A percentile compares a stretch with the other conserved stretches of the same genome.
Conservation (phyloP, 2,113 vertebrate genomes). For the Prionailurus viverrinus region DNA sequence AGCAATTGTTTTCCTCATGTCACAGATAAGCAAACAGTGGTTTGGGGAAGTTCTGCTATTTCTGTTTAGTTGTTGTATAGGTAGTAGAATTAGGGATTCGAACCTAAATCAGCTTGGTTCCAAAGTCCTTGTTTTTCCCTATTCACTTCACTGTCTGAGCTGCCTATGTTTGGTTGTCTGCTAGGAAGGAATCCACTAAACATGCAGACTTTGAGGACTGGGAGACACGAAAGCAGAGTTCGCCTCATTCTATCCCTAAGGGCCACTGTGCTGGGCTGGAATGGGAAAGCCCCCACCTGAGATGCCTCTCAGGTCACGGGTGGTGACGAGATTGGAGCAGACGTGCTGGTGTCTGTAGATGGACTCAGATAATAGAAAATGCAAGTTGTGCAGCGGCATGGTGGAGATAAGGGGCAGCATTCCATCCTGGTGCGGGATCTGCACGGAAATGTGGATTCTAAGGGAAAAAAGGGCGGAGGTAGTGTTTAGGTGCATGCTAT, state of each 20-base stretch:
- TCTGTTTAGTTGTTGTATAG: background rate
- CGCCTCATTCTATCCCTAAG: too few relatives aligned
- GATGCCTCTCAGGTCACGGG: constrained; percentile 92
- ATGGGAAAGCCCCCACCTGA: constrained; percentile 88
- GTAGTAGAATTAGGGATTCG: background rate
- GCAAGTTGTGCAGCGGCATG: constrained; percentile 97
- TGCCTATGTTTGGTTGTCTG: background rate
- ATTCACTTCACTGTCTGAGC: background rate
- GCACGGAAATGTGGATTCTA: constrained; percentile 98
- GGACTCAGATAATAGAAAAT: constrained; percentile 97
- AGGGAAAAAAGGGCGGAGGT: background rate
- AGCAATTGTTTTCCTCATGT: background rate
- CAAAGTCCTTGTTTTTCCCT: background rate
- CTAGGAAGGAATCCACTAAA: background rate
- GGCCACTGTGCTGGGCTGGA: background rate
- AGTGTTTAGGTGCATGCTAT: fast-evolving
- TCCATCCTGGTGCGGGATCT: constrained; percentile 99
- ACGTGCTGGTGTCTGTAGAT: constrained; percentile 98
- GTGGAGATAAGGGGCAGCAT: constrained; percentile 99
- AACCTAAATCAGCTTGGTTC: background rate
- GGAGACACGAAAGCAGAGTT: background rate
- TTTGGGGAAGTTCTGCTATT: background rate
- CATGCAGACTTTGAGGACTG: background rate
- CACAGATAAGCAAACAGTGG: background rate
- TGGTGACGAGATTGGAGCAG: constrained; percentile 96